A percentile compares a stretch with the other conserved stretches of the same genome.
phyloP scores from a whole-genome alignment of 2,797 vertebrate species.

The Pipistrellus pipistrellus region DNA sequence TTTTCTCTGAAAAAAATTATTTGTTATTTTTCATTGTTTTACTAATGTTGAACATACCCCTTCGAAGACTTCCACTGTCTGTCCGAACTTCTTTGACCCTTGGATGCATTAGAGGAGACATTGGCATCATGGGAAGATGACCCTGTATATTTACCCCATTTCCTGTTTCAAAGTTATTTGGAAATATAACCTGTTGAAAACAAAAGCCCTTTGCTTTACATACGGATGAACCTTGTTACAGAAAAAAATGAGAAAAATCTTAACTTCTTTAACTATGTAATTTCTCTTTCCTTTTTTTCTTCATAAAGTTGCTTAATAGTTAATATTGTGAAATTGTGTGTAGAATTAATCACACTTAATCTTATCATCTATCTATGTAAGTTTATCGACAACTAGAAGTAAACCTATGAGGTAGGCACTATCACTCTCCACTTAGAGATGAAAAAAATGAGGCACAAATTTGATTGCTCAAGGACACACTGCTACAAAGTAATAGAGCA shows the following conservation, averaged over 20 bases:
- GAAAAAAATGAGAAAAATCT: slow-evolving; percentile 2
- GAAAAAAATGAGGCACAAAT: slow-evolving; percentile 51
- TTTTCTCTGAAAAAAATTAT: not conserved
- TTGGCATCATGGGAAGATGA: slow-evolving; percentile 94
- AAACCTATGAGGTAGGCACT: slow-evolving; percentile 4
- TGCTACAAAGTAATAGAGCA: slow-evolving; percentile 12
- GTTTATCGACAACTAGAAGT: not conserved
- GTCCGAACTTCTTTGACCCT: slow-evolving; percentile 96
- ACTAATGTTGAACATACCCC: slow-evolving; percentile 86
- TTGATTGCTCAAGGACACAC: not conserved
- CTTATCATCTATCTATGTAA: slow-evolving; percentile 18
- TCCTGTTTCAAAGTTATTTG: slow-evolving; percentile 94
- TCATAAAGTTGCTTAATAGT: slow-evolving; percentile 41
- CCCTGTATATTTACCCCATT: slow-evolving; percentile 87
- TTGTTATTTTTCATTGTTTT: not conserved
- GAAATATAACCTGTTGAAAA: slow-evolving; percentile 94
- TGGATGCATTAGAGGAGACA: slow-evolving; percentile 97
- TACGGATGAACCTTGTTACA: slow-evolving; percentile 33
- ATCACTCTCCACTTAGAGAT: not conserved
- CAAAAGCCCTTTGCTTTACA: slow-evolving; percentile 66
- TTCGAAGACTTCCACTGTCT: slow-evolving; percentile 92
- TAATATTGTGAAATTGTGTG: not conserved
- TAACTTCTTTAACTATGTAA: slow-evolving; percentile 21
- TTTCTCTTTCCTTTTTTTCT: not conserved
- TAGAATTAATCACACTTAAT: slow-evolving; percentile 26